These are phyloP conservation scores for Heliconius charithonia DNA, from an alignment of 2,888 invertebrate species.

Conservation along the genomic window DNA sequence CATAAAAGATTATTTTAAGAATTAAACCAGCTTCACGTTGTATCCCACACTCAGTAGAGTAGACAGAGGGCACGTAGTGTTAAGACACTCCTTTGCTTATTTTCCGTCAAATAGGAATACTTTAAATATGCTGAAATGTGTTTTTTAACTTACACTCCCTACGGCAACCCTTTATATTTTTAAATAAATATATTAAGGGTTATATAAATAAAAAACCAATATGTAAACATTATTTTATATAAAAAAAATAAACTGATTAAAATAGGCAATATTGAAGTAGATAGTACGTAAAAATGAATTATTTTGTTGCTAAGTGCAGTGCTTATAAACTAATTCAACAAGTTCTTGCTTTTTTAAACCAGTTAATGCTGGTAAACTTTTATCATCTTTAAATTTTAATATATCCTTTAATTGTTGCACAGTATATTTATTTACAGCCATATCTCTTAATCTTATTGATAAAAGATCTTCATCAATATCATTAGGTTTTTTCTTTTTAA, in stretches of 20 bases:
- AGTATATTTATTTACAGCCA: constrained; percentile 63
- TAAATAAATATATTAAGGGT: background rate
- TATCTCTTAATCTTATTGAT: constrained; percentile 55
- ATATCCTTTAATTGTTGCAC: constrained; percentile 68
- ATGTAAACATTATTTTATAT: background rate
- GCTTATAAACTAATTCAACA: constrained; percentile 67
- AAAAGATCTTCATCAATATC: constrained; percentile 65
- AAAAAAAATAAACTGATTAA: constrained; percentile 7
- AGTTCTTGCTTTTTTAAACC: constrained; percentile 70
- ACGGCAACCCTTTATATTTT: background rate
- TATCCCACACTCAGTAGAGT: too few species aligned
- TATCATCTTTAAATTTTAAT: constrained; percentile 60
- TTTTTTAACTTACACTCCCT: too few species aligned
- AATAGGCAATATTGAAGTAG: background rate
- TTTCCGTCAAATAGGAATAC: too few species aligned
- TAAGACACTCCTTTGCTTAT: too few species aligned
- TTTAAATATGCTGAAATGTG: too few species aligned
- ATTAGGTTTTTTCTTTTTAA: constrained; percentile 60
- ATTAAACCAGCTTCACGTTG: too few species aligned
- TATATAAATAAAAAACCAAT: background rate
- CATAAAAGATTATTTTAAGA: too few species aligned
- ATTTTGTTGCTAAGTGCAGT: constrained; percentile 49
- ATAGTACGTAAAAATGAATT: background rate
- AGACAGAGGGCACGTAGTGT: too few species aligned
- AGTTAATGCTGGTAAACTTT: constrained; percentile 62